A percentile compares a stretch with the other conserved stretches of the same genome.
These are phyloP conservation scores for Priocnemis perturbator DNA, from an alignment of 2,888 invertebrate genomes.

Conservation along the genomic window DNA sequence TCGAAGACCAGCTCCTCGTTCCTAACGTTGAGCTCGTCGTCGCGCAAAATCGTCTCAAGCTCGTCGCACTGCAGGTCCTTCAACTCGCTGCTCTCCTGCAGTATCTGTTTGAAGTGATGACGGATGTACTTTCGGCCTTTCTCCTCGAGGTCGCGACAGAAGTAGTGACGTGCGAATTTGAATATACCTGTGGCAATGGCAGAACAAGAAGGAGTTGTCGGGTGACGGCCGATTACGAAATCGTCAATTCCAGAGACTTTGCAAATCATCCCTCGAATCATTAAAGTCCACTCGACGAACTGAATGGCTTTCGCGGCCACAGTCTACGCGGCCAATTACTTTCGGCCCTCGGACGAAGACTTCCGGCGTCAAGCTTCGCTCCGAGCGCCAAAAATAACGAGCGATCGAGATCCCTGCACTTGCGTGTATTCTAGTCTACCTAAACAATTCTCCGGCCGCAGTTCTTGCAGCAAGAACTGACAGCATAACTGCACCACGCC, in stretches of 20 bases:
- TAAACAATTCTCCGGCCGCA: constrained; percentile 83
- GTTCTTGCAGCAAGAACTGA: constrained; percentile 80
- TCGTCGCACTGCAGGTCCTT: constrained; percentile 79
- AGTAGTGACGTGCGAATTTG: constrained; percentile 83
- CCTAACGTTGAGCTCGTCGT: constrained; percentile 84
- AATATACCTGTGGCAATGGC: constrained; percentile 76
- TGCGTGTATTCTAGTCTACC: constrained; percentile 70
- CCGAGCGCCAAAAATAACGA: too few relatives aligned
- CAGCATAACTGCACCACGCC: constrained; percentile 85
- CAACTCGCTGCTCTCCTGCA: constrained; percentile 81
- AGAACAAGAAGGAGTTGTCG: neutral
- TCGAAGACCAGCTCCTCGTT: constrained; percentile 86
- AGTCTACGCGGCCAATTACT: too few relatives aligned
- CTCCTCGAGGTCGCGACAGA: constrained; percentile 82
- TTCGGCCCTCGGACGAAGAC: too few relatives aligned
- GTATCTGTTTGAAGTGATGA: constrained; percentile 79
- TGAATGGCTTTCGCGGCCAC: too few relatives aligned
- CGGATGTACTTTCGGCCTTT: constrained; percentile 79
- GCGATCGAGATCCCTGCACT: too few relatives aligned
- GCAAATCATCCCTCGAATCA: too few relatives aligned
- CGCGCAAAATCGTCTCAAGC: constrained; percentile 80
- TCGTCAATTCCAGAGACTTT: too few relatives aligned
- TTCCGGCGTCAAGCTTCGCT: too few relatives aligned
- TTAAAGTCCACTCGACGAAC: neutral
- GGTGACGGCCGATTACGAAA: neutral